Conservation (phyloP, 2,797 vertebrate genomes). For the Perodicticus potto region DNA sequence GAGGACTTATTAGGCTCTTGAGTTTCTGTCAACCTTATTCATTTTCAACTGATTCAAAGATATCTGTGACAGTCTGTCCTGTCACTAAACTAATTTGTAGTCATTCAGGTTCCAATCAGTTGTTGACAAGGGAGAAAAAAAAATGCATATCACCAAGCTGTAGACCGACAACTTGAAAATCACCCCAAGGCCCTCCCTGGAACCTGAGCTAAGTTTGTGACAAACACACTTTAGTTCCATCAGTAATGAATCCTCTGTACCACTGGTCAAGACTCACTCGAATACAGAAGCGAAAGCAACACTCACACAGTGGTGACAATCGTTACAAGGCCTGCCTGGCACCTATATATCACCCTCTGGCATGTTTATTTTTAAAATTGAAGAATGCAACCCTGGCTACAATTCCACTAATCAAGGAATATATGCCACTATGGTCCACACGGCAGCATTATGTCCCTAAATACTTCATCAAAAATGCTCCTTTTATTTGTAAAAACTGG, state of each 20-base stretch:
- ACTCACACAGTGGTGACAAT: constrained; percentile 54
- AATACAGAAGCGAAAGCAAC: constrained; percentile 71
- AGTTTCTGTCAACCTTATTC: constrained; percentile 97
- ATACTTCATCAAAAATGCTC: constrained; percentile 70
- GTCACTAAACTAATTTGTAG: constrained; percentile 98
- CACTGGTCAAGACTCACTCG: background rate
- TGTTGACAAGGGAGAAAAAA: constrained; percentile 88
- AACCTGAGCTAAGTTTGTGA: constrained; percentile 43
- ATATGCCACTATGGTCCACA: background rate
- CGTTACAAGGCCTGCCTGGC: constrained; percentile 69
- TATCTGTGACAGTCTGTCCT: constrained; percentile 95
- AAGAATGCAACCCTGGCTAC: constrained; percentile 69
- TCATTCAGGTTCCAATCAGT: constrained; percentile 94
- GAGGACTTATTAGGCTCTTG: constrained; percentile 98
- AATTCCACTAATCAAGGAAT: constrained; percentile 25
- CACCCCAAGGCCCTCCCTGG: constrained; percentile 67
- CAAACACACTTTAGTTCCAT: constrained; percentile 40
- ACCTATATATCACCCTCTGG: constrained; percentile 63
- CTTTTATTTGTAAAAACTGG: constrained; percentile 77
- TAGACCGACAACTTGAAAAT: constrained; percentile 69
- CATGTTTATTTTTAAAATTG: constrained; percentile 81
- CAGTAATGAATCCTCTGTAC: constrained; percentile 72
- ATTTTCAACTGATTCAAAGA: constrained; percentile 94
- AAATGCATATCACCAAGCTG: constrained; percentile 77
- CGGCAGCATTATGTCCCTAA: constrained; percentile 12